Conservation (phyloP, 2,113 vertebrate species). For the Anoura caudifer region DNA sequence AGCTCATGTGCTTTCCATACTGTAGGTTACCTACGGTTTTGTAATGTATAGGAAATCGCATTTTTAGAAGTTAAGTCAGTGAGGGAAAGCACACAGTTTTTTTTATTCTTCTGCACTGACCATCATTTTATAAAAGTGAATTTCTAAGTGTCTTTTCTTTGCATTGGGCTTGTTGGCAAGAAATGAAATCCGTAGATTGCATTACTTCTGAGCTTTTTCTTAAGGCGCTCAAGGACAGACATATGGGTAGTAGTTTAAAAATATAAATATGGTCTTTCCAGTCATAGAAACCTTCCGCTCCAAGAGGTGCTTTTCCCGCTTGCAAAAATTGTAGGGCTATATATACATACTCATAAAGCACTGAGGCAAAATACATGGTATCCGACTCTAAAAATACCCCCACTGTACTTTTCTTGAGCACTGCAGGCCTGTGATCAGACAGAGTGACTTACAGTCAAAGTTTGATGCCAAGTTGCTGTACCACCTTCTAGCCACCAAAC, state of each 20-base stretch:
- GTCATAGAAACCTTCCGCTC: constrained; percentile 54
- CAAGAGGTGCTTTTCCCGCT: constrained; percentile 28
- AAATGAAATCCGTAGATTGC: constrained; percentile 62
- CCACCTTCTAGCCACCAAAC: background rate
- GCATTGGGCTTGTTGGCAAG: constrained; percentile 44
- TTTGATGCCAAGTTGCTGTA: background rate
- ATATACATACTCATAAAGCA: constrained; percentile 29
- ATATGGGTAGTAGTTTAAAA: constrained; percentile 53
- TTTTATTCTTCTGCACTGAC: constrained; percentile 14
- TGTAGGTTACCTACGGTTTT: constrained; percentile 63
- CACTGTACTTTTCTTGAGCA: constrained; percentile 41
- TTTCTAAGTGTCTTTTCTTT: constrained; percentile 66
- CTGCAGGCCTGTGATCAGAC: constrained; percentile 23
- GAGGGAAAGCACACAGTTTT: constrained; percentile 48
- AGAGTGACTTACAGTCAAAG: background rate
- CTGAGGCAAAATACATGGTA: constrained; percentile 38
- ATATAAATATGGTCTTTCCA: constrained; percentile 48
- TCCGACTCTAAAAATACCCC: constrained; percentile 20
- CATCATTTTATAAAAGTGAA: constrained; percentile 62
- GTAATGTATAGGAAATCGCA: constrained; percentile 64
- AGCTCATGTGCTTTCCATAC: constrained; percentile 41
- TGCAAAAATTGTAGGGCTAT: background rate
- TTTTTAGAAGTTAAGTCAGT: constrained; percentile 50
- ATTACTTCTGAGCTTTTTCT: constrained; percentile 60
- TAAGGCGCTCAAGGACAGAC: constrained; percentile 45